Percentiles rank a stretch among this genome's conserved stretches.
Conservation (phyloP, 2,888 invertebrate genomes). For the Horisme vitalbata region DNA sequence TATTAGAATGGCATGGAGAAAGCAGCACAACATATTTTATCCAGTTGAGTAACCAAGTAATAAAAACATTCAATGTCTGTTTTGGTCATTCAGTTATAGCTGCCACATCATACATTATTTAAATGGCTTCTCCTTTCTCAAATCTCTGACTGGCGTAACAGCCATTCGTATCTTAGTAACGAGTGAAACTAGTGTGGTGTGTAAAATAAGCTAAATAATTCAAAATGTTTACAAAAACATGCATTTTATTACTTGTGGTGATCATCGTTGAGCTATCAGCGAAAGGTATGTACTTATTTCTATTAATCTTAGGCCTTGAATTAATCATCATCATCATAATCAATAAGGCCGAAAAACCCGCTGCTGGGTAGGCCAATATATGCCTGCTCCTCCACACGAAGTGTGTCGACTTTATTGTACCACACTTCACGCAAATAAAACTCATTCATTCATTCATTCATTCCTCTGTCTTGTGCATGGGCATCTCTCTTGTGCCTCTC, state of each 20-base stretch:
- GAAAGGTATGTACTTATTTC: slow-evolving; percentile 6
- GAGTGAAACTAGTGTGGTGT: slow-evolving; percentile 14
- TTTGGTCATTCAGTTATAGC: slow-evolving; percentile 23
- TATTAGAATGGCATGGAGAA: no score
- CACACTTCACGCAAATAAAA: no score
- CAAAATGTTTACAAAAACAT: slow-evolving; percentile 12
- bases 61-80: slow-evolving; percentile 17
- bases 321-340: no score
- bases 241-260: slow-evolving; percentile 3
- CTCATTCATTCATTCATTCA: no score
- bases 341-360: no score
- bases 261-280: slow-evolving; percentile 6
- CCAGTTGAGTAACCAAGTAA: slow-evolving; percentile 9
- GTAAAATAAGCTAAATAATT: background rate
- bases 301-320: background rate
- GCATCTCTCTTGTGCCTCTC: no score
- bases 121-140: slow-evolving; percentile 14
- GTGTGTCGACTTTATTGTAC: no score
- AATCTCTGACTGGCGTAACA: slow-evolving; percentile 16
- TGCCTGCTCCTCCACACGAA: no score
- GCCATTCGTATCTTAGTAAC: slow-evolving; percentile 25
- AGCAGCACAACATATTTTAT: no score
- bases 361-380: no score
- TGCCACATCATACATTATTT: slow-evolving; percentile 14
- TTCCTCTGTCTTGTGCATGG: no score